A percentile compares a stretch with the other conserved stretches of the same genome.
These are phyloP conservation scores for Drosophila saltans DNA, from an alignment of 1,140 invertebrate genomes.

Conservation along the genomic window DNA sequence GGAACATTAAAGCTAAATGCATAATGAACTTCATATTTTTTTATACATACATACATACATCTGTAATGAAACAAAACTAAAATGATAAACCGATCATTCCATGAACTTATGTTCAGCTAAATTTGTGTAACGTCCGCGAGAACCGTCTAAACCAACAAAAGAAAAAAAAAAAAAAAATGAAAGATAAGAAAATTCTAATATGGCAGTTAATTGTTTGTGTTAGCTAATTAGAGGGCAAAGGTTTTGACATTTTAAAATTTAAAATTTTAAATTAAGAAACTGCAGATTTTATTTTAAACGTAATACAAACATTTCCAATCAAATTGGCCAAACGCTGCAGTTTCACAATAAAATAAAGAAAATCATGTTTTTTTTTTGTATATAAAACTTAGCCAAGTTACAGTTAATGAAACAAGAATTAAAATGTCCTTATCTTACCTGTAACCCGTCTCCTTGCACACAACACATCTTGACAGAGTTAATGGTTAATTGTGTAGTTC, in stretches of 20 bases:
- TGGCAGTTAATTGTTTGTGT: constrained; percentile 4
- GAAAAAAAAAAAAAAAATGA: not conserved
- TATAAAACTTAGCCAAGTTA: constrained; percentile 4
- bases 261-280: constrained; percentile 8
- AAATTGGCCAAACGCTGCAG: constrained; percentile 11
- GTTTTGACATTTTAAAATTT: constrained; percentile 5
- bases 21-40: constrained; percentile 6
- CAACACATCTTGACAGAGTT: not conserved
- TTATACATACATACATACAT: constrained; percentile 3
- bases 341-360: not conserved
- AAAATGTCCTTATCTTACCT: not conserved
- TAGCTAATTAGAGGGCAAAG: not conserved
- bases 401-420: not conserved
- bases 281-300: constrained; percentile 8
- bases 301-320: constrained; percentile 11
- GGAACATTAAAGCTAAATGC: constrained; percentile 6
- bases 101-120: constrained; percentile 2
- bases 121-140: constrained; percentile 9
- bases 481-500: not conserved
- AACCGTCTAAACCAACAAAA: not conserved
- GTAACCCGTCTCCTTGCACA: not conserved
- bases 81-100: not conserved
- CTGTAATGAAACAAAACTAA: not conserved
- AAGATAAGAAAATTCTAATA: not conserved
- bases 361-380: not conserved